Percentiles rank a stretch among this genome's conserved stretches.
These are phyloP conservation scores for Apodemia hepburni DNA, from an alignment of 2,888 invertebrate genomes.

Conservation along the genomic window DNA sequence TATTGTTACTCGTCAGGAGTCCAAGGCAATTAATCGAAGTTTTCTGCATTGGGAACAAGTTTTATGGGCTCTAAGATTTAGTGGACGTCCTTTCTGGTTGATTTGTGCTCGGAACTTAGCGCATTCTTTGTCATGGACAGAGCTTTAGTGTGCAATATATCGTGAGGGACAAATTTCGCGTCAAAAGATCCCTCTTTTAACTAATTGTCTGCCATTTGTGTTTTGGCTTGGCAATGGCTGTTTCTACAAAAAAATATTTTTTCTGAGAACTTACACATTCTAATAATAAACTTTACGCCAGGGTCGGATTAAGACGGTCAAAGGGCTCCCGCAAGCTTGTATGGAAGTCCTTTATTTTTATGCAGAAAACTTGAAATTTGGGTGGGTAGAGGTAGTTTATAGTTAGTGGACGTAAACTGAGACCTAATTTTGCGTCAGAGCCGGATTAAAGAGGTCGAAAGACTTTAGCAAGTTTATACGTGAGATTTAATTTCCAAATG, in stretches of 20 bases:
- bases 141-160: slow-evolving; percentile 67
- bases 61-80: slow-evolving; percentile 66
- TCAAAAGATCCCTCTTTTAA: slow-evolving; percentile 57
- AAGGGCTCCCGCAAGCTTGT: too few relatives aligned
- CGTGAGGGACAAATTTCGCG: slow-evolving; percentile 60
- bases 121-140: slow-evolving; percentile 60
- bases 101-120: slow-evolving; percentile 62
- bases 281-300: too few relatives aligned
- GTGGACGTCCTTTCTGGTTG: slow-evolving; percentile 52
- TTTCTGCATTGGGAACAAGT: slow-evolving; percentile 57
- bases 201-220: slow-evolving; percentile 49
- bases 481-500: too few relatives aligned
- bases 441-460: too few relatives aligned
- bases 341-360: too few relatives aligned
- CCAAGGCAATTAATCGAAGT: slow-evolving; percentile 63
- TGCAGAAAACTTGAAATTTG: too few relatives aligned
- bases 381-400: too few relatives aligned
- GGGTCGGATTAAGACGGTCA: too few relatives aligned
- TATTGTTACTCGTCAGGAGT: slow-evolving; percentile 68
- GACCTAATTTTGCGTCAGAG: too few relatives aligned
- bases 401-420: too few relatives aligned
- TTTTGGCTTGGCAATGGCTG: too few relatives aligned
- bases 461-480: too few relatives aligned
- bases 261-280: slow-evolving; percentile 16
- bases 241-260: slow-evolving; percentile 21